Percentiles rank a stretch among this genome's conserved stretches.
phyloP scores from a whole-genome alignment of 2,797 vertebrate genomes.

The Gadopsis marmoratus region DNA sequence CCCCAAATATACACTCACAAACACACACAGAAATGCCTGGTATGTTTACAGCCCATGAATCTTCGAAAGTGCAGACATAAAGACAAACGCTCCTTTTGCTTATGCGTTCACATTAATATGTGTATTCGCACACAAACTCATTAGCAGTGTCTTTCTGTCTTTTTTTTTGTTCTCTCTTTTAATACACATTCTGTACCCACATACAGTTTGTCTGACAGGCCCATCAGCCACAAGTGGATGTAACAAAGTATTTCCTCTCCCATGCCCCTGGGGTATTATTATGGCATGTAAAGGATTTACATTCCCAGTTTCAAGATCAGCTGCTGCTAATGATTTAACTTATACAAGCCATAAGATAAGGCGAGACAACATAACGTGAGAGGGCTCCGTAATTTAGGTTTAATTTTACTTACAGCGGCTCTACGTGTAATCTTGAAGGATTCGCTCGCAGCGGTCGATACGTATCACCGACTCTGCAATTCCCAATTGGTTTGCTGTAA shows the following conservation, averaged over 20 bases:
- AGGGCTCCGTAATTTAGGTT: background rate
- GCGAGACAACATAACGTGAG: background rate
- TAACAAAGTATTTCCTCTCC: conserved; percentile 42
- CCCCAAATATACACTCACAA: conserved; percentile 38
- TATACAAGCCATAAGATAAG: background rate
- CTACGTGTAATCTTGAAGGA: background rate
- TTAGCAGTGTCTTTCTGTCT: conserved; percentile 18
- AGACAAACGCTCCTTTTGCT: conserved; percentile 18
- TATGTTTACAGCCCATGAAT: conserved; percentile 37
- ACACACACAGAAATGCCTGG: conserved; percentile 35
- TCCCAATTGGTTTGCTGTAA: background rate
- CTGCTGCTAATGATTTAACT: conserved; percentile 35
- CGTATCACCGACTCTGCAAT: background rate
- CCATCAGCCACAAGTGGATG: conserved; percentile 45
- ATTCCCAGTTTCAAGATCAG: conserved; percentile 22
- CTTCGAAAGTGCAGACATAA: conserved; percentile 12
- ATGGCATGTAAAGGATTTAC: conserved; percentile 34
- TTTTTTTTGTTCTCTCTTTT: conserved; percentile 15
- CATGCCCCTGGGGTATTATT: conserved; percentile 46
- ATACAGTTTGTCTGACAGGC: conserved; percentile 78
- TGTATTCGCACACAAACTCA: conserved; percentile 32
- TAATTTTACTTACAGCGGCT: background rate
- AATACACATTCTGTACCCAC: conserved; percentile 51
- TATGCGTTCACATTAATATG: conserved; percentile 12
- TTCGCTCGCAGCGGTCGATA: background rate